Evolutionary conservation across 2,113 vertebrate genomes (phyloP).

Genomic region (Dipodomys spectabilis): DNA sequence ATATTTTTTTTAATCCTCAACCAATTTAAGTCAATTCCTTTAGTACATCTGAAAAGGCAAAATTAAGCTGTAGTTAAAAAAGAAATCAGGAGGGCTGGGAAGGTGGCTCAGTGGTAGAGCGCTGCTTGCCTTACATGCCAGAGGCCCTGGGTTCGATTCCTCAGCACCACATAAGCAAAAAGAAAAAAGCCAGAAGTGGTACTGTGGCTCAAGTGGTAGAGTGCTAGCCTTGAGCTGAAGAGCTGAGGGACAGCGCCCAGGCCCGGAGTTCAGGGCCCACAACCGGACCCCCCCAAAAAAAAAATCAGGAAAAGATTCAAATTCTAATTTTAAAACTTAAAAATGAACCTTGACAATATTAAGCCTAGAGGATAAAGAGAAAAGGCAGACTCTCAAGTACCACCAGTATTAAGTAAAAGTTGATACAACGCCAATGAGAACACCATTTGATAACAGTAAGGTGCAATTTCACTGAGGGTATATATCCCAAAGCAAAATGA

Average conservation of each 20-base stretch:
- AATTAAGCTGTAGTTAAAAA: slow-evolving; percentile 18
- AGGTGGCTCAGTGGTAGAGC: too few species aligned
- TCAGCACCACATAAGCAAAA: too few species aligned
- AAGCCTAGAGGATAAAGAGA: not conserved
- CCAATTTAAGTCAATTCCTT: slow-evolving; percentile 30
- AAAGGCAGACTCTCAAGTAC: not conserved
- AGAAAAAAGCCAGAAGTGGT: too few species aligned
- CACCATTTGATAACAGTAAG: not conserved
- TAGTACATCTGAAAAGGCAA: slow-evolving; percentile 39
- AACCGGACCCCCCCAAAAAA: too few species aligned
- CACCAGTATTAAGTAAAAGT: not conserved
- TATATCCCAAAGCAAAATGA: not conserved
- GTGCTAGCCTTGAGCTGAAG: too few species aligned
- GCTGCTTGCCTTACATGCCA: too few species aligned
- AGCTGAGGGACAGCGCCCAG: too few species aligned
- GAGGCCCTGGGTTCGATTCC: too few species aligned
- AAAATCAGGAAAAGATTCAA: slow-evolving; percentile 45
- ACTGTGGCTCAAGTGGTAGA: too few species aligned
- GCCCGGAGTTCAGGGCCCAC: too few species aligned
- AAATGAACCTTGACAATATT: not conserved
- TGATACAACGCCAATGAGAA: not conserved
- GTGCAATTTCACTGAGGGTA: not conserved
- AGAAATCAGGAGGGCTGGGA: too few species aligned
- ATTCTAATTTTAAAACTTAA: slow-evolving; percentile 9
- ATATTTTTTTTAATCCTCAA: not conserved